These are phyloP conservation scores for Sycophila sp. DNA, from an alignment of 1,140 invertebrate genomes.

Conservation along the genomic window DNA sequence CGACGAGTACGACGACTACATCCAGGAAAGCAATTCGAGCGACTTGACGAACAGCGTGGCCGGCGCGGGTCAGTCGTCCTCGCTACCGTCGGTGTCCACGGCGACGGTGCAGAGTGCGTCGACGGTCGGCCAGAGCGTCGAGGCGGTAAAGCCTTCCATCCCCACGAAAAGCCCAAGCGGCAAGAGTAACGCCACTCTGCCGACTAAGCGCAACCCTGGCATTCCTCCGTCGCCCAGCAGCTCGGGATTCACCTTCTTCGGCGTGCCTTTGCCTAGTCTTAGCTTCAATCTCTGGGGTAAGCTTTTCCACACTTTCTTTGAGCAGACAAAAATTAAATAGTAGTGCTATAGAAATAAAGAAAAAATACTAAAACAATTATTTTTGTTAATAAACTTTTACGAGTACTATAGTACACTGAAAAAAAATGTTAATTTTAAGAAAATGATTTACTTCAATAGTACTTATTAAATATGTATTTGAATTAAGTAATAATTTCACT, in stretches of 20 bases:
- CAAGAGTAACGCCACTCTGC: neutral
- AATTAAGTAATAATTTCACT: too few relatives aligned
- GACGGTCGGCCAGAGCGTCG: neutral
- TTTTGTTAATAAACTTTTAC: too few relatives aligned
- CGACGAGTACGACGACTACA: slow-evolving; percentile 82
- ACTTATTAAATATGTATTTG: too few relatives aligned
- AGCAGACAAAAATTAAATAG: too few relatives aligned
- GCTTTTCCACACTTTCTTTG: slow-evolving; percentile 26
- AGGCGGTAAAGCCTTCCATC: neutral
- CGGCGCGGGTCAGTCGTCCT: slow-evolving; percentile 14
- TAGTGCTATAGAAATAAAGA: too few relatives aligned
- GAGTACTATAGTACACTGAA: too few relatives aligned
- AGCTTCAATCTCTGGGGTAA: slow-evolving; percentile 74
- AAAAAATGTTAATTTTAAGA: too few relatives aligned
- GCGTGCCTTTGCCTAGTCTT: slow-evolving; percentile 80
- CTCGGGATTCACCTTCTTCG: slow-evolving; percentile 83
- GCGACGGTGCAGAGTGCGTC: neutral
- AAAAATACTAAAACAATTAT: too few relatives aligned
- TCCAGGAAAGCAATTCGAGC: slow-evolving; percentile 66
- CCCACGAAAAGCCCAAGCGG: neutral
- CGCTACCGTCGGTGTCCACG: neutral
- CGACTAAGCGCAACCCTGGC: neutral
- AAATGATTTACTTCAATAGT: too few relatives aligned
- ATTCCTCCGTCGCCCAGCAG: slow-evolving; percentile 59
- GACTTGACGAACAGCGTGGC: slow-evolving; percentile 15